Base-by-base conservation (phyloP, 2,888 invertebrate species). In the Cheilosia soror region DNA sequence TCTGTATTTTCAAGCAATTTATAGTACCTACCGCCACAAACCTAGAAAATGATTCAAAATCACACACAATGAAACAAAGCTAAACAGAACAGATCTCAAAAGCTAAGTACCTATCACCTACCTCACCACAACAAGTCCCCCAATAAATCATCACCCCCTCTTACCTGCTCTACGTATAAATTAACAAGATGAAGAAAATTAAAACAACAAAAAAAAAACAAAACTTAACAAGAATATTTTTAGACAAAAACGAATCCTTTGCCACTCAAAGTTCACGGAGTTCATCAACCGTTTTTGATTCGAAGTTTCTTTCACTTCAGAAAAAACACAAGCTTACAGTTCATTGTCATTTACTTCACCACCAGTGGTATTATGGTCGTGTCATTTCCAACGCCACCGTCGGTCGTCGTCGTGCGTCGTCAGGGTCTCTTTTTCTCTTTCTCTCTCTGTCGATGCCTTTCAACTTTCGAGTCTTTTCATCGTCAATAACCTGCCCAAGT, bases 261-360 rank as follows among this genome's bases (percentile, higher is more conserved):
- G 20, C 71, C 57, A 33, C 31, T 31, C 11, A 78, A 40, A 75
- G 62, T 72, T 66, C 55, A 55, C 49, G 15, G 55, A 60, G 83
- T 72, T 83, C 83, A 73, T 68, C 62, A 83, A 83, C 83, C 83
- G 72, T 78, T 83, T 83, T 83, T 20, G 72, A 57, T 55, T 20
- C 20, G n/a, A 71, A 76, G 31, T 60, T 58, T 60, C 53, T 63
- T 33, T 31, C 53, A 58, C 9, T 69, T n/a, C 40, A 62, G 9
- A 2, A 42, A 40, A 62, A 15, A 53, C 7, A 57, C 27, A 53
- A 31, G 44, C 51, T 47, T 20, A 25, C 57, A 79, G 75, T 76
- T 76, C 75, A 66, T 76, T 76, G 75, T 76, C 75, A 79, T 58
- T 73, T 68, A 49, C 44, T 72, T 71, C 55, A 65, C 15, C 51